phyloP scores from a whole-genome alignment of 2,888 invertebrate genomes.

The Hylaea fasciaria region DNA sequence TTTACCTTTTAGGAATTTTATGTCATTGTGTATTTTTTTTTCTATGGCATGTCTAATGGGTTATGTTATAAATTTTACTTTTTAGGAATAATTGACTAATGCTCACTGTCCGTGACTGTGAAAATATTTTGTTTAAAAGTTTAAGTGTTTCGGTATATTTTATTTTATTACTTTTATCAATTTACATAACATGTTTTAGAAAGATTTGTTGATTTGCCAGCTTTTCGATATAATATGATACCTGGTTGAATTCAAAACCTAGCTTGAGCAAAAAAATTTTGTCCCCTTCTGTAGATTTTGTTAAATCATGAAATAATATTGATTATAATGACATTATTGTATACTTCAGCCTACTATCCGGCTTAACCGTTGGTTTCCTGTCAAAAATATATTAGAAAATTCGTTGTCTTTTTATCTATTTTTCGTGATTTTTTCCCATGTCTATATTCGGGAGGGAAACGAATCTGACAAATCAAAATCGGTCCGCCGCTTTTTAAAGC shows the following conservation, averaged over 20 bases:
- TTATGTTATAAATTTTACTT: slow-evolving; percentile 18
- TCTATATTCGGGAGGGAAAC: too few species aligned
- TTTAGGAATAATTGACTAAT: slow-evolving; percentile 22
- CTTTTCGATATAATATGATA: not conserved
- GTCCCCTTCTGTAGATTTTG: not conserved
- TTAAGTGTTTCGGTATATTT: slow-evolving; percentile 18
- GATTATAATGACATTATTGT: not conserved
- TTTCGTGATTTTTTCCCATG: too few species aligned
- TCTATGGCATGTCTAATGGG: slow-evolving; percentile 10
- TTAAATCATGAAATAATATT: too few species aligned
- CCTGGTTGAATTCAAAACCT: not conserved
- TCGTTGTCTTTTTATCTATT: too few species aligned
- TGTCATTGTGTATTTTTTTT: slow-evolving; percentile 7
- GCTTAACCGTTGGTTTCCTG: too few species aligned
- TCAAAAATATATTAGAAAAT: too few species aligned
- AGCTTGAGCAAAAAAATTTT: not conserved
- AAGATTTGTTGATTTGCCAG: not conserved
- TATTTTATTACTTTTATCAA: not conserved
- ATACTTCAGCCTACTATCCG: too few species aligned
- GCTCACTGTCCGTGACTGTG: slow-evolving; percentile 15
- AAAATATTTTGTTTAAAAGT: slow-evolving; percentile 16
- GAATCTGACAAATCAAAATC: too few species aligned
- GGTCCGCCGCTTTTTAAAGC: too few species aligned
- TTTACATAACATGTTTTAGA: slow-evolving; percentile 5
- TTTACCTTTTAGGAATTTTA: slow-evolving; percentile 42